Conservation (phyloP, 2,113 vertebrate species). For the Cheilinus undulatus region DNA sequence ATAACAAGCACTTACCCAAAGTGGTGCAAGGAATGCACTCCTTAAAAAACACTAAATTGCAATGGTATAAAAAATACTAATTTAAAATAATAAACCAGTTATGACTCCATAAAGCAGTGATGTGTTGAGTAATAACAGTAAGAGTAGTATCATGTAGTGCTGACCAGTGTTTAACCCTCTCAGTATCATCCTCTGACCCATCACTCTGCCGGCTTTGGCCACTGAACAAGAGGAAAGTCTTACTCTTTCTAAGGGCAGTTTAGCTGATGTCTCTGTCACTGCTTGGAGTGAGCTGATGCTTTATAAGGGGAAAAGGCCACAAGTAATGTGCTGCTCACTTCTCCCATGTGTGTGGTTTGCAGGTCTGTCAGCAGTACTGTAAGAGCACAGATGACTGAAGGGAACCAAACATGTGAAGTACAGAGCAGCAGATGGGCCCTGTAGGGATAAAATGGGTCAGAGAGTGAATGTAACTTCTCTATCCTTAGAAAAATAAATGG, state of each 20-base stretch:
- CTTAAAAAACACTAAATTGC: too few species aligned
- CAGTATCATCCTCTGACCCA: conserved; percentile 38
- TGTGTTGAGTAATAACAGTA: conserved; percentile 14
- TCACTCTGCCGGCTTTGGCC: conserved; percentile 63
- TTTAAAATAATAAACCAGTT: too few species aligned
- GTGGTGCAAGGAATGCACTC: too few species aligned
- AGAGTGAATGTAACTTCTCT: conserved; percentile 1
- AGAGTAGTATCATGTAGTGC: conserved; percentile 9
- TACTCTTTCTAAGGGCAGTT: conserved; percentile 41
- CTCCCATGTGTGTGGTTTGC: conserved; percentile 67
- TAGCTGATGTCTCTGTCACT: conserved; percentile 57
- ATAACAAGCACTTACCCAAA: too few species aligned
- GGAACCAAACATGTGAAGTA: conserved; percentile 52
- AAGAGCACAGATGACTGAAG: conserved; percentile 62
- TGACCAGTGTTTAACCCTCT: conserved; percentile 33
- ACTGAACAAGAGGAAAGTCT: conserved; percentile 39
- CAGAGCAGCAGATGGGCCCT: conserved; percentile 21
- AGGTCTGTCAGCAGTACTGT: conserved; percentile 64
- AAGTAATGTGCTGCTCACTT: conserved; percentile 44
- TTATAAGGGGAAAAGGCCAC: conserved; percentile 43
- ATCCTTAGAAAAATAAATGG: background rate
- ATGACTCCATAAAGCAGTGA: too few species aligned
- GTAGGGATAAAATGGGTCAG: conserved; percentile 19
- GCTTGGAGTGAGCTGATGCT: conserved; percentile 56
- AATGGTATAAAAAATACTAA: too few species aligned